Evolutionary conservation across 1,140 invertebrate species (phyloP).

Genomic region (Aphidius gifuensis): DNA sequence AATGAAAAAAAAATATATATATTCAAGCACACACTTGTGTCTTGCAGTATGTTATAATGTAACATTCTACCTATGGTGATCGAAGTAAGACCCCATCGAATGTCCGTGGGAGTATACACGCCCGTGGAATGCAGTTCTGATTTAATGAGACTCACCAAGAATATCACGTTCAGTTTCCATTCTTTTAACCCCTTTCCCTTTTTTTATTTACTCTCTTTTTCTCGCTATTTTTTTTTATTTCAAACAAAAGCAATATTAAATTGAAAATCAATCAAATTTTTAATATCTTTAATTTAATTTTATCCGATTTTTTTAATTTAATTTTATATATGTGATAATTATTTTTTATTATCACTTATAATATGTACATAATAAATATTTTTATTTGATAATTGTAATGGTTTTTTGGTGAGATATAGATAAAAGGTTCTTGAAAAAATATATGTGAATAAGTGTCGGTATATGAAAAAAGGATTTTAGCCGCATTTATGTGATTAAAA

Average conservation of each 20-base stretch:
- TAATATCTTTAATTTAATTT: no score
- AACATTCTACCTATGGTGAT: conserved; percentile 50
- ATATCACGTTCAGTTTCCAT: conserved; percentile 30
- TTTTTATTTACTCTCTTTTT: background rate
- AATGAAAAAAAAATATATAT: no score
- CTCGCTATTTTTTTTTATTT: no score
- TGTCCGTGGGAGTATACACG: conserved; percentile 56
- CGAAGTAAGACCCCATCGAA: conserved; percentile 53
- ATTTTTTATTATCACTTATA: no score
- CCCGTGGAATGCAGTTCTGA: conserved; percentile 56
- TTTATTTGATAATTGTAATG: conserved; percentile 31
- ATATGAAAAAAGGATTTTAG: conserved; percentile 26
- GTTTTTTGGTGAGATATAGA: conserved; percentile 22
- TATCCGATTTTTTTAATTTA: no score
- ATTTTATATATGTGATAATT: no score
- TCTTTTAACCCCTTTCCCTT: conserved; percentile 21
- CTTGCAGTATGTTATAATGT: conserved; percentile 52
- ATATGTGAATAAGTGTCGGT: conserved; percentile 10
- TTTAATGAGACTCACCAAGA: conserved; percentile 52
- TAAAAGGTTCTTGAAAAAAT: conserved; percentile 4
- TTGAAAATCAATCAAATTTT: no score
- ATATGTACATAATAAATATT: no score
- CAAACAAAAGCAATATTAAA: no score
- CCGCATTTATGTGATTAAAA: conserved; percentile 9
- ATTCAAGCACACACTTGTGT: conserved; percentile 34